A percentile compares a stretch with the other conserved stretches of the same genome.
These are phyloP conservation scores for Epiperipatus broadwayi DNA, from an alignment of 2,888 invertebrate species.

Conservation along the genomic window DNA sequence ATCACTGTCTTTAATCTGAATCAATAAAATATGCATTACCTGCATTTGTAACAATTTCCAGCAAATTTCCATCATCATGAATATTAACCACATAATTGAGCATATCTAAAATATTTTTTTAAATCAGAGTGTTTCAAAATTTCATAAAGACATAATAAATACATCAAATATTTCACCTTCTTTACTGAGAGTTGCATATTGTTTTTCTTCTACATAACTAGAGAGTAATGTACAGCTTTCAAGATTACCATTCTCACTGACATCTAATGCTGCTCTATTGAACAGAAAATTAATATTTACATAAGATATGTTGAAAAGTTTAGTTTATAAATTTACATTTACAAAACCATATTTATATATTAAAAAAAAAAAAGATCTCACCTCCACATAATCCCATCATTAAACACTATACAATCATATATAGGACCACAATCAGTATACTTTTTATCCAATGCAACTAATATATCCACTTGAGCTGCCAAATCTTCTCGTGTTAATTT, in stretches of 20 bases:
- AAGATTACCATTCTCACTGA: slow-evolving; percentile 59
- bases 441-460: slow-evolving; percentile 66
- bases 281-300: slow-evolving; percentile 13
- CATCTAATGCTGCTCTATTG: slow-evolving; percentile 58
- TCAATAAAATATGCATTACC: too few relatives aligned
- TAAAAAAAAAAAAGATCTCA: slow-evolving; percentile 22
- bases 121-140: slow-evolving; percentile 9
- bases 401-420: slow-evolving; percentile 79
- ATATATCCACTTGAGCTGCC: slow-evolving; percentile 56
- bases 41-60: slow-evolving; percentile 88
- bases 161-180: slow-evolving; percentile 22
- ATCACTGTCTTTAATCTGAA: background rate
- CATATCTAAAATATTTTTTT: slow-evolving; percentile 39
- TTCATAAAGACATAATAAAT: background rate
- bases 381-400: slow-evolving; percentile 77
- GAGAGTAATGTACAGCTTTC: slow-evolving; percentile 54
- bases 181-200: slow-evolving; percentile 53
- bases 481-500: slow-evolving; percentile 71
- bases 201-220: slow-evolving; percentile 55
- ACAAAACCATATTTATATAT: background rate
- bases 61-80: slow-evolving; percentile 63
- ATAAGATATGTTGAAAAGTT: slow-evolving; percentile 14
- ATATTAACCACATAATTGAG: slow-evolving; percentile 79
- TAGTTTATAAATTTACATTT: slow-evolving; percentile 1
- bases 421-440: slow-evolving; percentile 66